Percentiles rank a stretch among this genome's conserved stretches.
phyloP scores from a whole-genome alignment of 2,888 invertebrate genomes.

The Agrotis ipsilon region DNA sequence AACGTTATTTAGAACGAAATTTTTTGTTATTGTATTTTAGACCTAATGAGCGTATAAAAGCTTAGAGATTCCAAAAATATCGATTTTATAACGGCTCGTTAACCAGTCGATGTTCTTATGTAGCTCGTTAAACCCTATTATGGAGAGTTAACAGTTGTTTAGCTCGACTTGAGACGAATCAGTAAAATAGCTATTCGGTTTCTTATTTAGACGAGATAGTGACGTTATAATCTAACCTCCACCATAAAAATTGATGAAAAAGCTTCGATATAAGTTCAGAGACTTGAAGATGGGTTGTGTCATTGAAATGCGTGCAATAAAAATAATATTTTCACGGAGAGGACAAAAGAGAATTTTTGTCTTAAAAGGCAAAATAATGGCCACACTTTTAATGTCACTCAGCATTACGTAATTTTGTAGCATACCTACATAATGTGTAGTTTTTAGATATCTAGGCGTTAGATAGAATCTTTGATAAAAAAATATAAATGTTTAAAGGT shows the following conservation, averaged over 20 bases:
- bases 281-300: background rate
- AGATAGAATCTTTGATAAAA: background rate
- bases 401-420: background rate
- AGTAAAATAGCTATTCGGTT: background rate
- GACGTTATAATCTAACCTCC: background rate
- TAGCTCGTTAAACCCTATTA: constrained; percentile 49
- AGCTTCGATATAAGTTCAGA: background rate
- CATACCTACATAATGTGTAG: no score
- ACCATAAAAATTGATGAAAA: background rate
- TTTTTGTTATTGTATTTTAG: constrained; percentile 42
- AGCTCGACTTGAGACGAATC: constrained; percentile 6
- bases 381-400: background rate
- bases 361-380: background rate
- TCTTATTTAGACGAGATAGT: background rate
- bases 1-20: constrained; percentile 29
- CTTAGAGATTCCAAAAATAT: constrained; percentile 53
- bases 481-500: background rate
- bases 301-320: background rate
- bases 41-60: constrained; percentile 45
- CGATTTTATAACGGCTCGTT: constrained; percentile 48
- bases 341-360: background rate
- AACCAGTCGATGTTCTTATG: constrained; percentile 33
- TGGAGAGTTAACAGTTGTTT: constrained; percentile 36
- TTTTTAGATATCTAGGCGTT: background rate
- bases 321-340: background rate